These are phyloP conservation scores for Anolis sagrei DNA, from an alignment of 2,113 vertebrate species.

Conservation along the genomic window DNA sequence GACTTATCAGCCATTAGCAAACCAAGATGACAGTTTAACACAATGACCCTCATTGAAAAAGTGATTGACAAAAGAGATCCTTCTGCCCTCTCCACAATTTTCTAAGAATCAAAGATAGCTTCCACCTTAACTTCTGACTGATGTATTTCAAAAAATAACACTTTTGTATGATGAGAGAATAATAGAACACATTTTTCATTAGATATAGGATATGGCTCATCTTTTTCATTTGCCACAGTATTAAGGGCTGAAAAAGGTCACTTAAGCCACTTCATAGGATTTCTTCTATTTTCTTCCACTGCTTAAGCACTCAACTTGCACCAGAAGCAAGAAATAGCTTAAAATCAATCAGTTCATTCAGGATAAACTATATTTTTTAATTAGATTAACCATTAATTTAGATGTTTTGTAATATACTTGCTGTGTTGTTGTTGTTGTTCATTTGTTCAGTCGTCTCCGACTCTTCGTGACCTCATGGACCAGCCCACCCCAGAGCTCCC, in stretches of 20 bases:
- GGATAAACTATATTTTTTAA: not conserved
- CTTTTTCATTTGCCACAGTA: constrained; percentile 41
- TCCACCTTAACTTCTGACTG: constrained; percentile 33
- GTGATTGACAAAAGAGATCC: constrained; percentile 52
- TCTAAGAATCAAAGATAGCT: constrained; percentile 24
- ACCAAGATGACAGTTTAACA: constrained; percentile 52
- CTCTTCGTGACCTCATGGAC: no score
- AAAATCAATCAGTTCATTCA: not conserved
- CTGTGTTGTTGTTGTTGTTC: no score
- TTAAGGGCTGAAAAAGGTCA: constrained; percentile 32
- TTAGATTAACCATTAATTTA: not conserved
- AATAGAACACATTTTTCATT: constrained; percentile 39
- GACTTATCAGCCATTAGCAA: constrained; percentile 47
- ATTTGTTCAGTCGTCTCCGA: no score
- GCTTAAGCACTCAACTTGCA: constrained; percentile 10
- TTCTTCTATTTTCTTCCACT: not conserved
- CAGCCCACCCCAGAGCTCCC: no score
- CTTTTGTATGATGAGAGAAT: constrained; percentile 32
- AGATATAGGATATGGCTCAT: not conserved
- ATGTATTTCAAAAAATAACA: constrained; percentile 1
- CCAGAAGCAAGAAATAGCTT: not conserved
- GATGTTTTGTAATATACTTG: not conserved
- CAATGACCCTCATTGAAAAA: constrained; percentile 46
- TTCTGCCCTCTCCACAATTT: not conserved
- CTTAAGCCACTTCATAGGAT: constrained; percentile 1